phyloP scores from a whole-genome alignment of 2,797 vertebrate species.

The Scyliorhinus canicula region DNA sequence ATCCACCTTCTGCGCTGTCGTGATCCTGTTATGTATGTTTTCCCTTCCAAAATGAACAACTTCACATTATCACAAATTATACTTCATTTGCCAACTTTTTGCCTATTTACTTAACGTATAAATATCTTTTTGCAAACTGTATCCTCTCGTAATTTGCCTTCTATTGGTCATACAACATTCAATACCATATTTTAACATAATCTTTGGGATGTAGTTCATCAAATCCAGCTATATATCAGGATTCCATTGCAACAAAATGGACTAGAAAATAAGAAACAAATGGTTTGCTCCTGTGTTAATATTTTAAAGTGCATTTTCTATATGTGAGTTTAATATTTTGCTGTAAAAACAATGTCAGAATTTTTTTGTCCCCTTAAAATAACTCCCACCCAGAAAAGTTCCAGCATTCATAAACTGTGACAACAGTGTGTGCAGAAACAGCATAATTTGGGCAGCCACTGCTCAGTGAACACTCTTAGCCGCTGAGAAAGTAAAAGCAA shows the following conservation, averaged over 20 bases:
- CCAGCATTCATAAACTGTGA: neutral
- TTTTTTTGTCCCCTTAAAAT: neutral
- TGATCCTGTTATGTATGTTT: too few relatives aligned
- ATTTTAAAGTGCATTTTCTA: neutral
- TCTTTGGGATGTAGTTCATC: neutral
- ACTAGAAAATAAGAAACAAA: neutral
- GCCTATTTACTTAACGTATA: too few relatives aligned
- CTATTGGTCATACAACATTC: neutral
- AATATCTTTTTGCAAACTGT: too few relatives aligned
- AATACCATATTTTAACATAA: neutral
- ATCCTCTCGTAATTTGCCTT: too few relatives aligned
- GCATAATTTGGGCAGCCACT: neutral
- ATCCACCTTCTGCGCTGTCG: too few relatives aligned
- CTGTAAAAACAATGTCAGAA: neutral
- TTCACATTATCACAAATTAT: too few relatives aligned
- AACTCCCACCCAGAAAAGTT: neutral
- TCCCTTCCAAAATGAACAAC: too few relatives aligned
- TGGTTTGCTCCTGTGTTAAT: neutral
- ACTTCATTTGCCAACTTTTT: too few relatives aligned
- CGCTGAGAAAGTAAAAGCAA: neutral
- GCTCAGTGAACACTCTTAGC: neutral
- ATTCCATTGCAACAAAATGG: neutral
- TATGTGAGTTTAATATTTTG: neutral
- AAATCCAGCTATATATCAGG: neutral
- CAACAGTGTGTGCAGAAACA: neutral